These are phyloP conservation scores for Slavum lentiscoides DNA, from an alignment of 2,888 invertebrate species.

Conservation along the genomic window DNA sequence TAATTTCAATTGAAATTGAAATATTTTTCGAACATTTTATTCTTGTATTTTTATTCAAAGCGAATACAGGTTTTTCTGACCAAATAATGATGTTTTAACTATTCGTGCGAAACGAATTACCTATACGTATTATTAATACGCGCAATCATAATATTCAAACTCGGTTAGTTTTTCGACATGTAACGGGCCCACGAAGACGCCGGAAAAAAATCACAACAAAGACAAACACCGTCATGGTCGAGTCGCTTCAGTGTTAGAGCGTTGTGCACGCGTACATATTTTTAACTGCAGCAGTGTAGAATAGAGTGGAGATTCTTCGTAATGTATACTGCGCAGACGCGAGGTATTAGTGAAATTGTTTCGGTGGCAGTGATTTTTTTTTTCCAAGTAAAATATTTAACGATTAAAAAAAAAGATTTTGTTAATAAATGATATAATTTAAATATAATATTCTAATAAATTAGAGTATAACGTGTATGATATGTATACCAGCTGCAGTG, in stretches of 20 bases:
- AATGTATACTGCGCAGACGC: neutral
- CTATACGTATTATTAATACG: neutral
- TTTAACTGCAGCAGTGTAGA: neutral
- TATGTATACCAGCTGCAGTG: too few species aligned
- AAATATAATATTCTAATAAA: too few species aligned
- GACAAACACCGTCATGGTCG: slow-evolving; percentile 32
- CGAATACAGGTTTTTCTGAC: neutral
- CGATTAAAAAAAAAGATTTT: too few species aligned
- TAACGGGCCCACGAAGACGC: slow-evolving; percentile 17
- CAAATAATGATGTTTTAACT: slow-evolving; percentile 14
- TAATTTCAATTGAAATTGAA: too few species aligned
- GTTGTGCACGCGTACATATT: slow-evolving; percentile 5
- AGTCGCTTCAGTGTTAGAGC: slow-evolving; percentile 1
- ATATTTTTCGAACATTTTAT: neutral
- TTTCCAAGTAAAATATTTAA: neutral
- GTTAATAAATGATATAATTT: too few species aligned
- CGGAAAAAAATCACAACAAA: slow-evolving; percentile 32
- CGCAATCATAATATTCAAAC: slow-evolving; percentile 15
- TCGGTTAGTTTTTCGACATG: neutral
- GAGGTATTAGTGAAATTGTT: neutral
- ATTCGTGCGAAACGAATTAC: slow-evolving; percentile 30
- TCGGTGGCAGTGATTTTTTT: neutral
- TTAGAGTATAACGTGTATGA: too few species aligned
- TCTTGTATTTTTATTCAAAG: too few species aligned
- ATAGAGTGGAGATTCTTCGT: neutral